Base-by-base conservation (phyloP, 2,888 invertebrate species). In the Congeria kusceri region DNA sequence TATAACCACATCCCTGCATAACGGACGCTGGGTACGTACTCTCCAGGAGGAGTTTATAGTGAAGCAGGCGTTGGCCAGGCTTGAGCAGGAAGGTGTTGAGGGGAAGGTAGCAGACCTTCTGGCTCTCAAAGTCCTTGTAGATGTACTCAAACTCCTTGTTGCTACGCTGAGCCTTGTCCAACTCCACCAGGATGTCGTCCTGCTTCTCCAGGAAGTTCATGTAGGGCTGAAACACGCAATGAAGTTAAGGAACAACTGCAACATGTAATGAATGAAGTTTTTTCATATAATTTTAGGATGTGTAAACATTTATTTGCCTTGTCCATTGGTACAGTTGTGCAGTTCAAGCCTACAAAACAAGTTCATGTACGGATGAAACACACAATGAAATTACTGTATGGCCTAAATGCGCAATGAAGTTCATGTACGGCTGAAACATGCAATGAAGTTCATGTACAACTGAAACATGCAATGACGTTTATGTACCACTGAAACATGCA, bases 91-190 rank as follows among this genome's bases (percentile, higher is more conserved):
- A 96, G 78, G 96, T 96, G 62, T 96, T 96, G 68, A 98, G 95
- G 1, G 97, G 98, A 86, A 98, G 94, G 91, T 97, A 97, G 93
- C 97, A 97, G 64, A 96, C 95, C 87, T 93, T 97, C 92, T 96
- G 96, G 70, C 96, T 95, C 93, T 97, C 97, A 93, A 97, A 97
- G 85, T 96, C 96, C 68, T 96, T 95, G 93, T 95, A 97, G 84
- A 95, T 94, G 93, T 95, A 95, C 91, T 95, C 96, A 93, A 96
- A 96, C 84, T 95, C 95, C 86, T 94, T 94, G 80, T 96, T 96
- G 61, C 95, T 96, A 92, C 95, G 96, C 93, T 95, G 96, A 69
- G 96, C 96, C 87, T 96, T 95, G 93, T 98, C 97, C 86, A 98
- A 94, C 83, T 96, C 95, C 88, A 96, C 96, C 75, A 98, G 93